A percentile compares a stretch with the other conserved stretches of the same genome.
These are phyloP conservation scores for Harpegnathos saltator DNA, from an alignment of 1,140 invertebrate species.

Conservation along the genomic window DNA sequence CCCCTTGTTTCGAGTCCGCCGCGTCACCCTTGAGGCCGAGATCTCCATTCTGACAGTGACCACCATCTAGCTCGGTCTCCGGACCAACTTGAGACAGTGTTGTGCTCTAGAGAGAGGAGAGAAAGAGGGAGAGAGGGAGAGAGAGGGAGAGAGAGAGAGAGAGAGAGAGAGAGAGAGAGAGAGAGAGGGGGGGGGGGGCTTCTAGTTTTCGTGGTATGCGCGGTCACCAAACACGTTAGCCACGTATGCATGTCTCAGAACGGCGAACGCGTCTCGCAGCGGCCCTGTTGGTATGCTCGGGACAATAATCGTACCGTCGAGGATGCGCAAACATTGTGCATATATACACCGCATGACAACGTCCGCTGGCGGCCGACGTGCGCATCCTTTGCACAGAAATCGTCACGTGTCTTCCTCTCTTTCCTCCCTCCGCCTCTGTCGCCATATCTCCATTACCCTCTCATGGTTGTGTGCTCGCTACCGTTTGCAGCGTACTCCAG, in stretches of 20 bases:
- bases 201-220: conserved; percentile 58
- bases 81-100: conserved; percentile 21
- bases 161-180: not conserved
- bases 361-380: conserved; percentile 32
- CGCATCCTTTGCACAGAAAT: conserved; percentile 50
- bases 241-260: conserved; percentile 52
- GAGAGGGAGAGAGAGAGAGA: not conserved
- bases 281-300: conserved; percentile 24
- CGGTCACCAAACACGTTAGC: conserved; percentile 58
- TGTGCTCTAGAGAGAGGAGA: not conserved
- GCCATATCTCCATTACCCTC: no score
- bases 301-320: conserved; percentile 65
- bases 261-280: conserved; percentile 13
- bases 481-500: conserved; percentile 28
- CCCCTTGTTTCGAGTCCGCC: conserved; percentile 44
- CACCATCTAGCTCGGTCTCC: conserved; percentile 36
- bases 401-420: conserved; percentile 54
- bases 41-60: conserved; percentile 38
- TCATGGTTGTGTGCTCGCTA: conserved; percentile 20
- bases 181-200: not conserved
- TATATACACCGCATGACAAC: conserved; percentile 55
- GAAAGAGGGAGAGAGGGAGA: not conserved
- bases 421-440: not conserved
- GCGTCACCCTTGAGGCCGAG: conserved; percentile 37
- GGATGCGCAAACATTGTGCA: conserved; percentile 64